Evolutionary conservation across 2,113 vertebrate species (phyloP), one percentile per base, ranked within the genome.

Genomic region (Nycticorax nycticorax): DNA sequence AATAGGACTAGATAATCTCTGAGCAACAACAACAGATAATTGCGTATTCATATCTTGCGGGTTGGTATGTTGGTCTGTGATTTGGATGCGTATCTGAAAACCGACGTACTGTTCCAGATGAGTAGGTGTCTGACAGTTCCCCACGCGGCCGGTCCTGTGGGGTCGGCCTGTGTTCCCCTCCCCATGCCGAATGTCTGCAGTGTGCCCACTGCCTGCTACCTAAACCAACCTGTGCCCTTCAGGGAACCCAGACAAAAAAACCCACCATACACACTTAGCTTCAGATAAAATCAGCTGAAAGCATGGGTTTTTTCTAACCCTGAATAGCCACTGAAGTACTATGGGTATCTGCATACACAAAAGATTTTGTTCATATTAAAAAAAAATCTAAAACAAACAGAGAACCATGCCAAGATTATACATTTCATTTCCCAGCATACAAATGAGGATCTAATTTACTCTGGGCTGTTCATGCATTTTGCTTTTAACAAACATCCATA

Each of bases 401-500:
- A 79, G 87, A 55, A 18, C 41, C 24, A 35, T 60, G 47, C 85
- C 80, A 78, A 96, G 96, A 97, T 96, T 96, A 95, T 59, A 48
- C 75, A 86, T 96, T 98, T 97, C 89, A 86, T 96, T 93, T 96
- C 88, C 92, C 88, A 56, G 95, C 95, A 96, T 94, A 96, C 50
- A 93, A 97, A 98, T 95, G 93, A 89, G 78, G 63, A 74, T 91
- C 91, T 96, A 94, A 95, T 93, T 98, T 95, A 96, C 92, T 97
- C 95, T 96, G 95, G 76, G 52, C 94, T 93, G 78, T 92, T 97
- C 94, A 95, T 89, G 94, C 84, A 92, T 96, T 96, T 98, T 95
- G 97, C 84, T 86, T 78, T 96, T 92, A 86, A 96, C 95, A 96
- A 97, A 96, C 86, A 92, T 82, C 96, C 97, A 97, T 98, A 98